Percentiles rank a stretch among this genome's conserved stretches.
phyloP scores from a whole-genome alignment of 2,888 invertebrate genomes.

The Heliconius charithonia region DNA sequence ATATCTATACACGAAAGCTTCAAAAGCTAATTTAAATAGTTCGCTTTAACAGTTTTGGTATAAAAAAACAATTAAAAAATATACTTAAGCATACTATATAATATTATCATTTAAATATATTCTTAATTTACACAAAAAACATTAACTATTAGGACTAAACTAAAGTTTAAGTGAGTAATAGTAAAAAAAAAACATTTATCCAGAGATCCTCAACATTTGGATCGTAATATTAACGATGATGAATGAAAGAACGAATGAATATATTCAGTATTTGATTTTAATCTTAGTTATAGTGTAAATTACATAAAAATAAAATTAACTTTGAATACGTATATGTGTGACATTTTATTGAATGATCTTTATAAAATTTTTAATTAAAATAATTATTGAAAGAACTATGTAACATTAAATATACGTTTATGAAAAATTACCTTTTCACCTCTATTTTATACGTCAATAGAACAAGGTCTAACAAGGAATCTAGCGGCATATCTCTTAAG shows the following conservation, averaged over 20 bases:
- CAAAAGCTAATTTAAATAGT: constrained; percentile 11
- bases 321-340: background rate
- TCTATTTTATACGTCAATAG: background rate
- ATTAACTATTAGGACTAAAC: background rate
- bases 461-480: background rate
- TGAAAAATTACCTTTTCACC: background rate
- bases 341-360: background rate
- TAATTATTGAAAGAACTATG: background rate
- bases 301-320: constrained; percentile 8
- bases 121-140: background rate
- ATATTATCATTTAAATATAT: background rate
- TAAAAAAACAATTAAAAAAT: constrained; percentile 3
- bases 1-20: background rate
- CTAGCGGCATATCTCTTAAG: background rate
- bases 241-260: background rate
- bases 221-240: background rate
- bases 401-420: background rate
- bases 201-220: background rate
- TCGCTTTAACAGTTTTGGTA: background rate
- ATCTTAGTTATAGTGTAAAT: background rate
- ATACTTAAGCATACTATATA: background rate
- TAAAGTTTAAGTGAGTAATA: background rate
- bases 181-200: background rate
- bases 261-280: background rate
- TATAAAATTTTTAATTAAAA: background rate